Base-by-base conservation (phyloP, 2,113 vertebrate genomes). In the Oncorhynchus masou region DNA sequence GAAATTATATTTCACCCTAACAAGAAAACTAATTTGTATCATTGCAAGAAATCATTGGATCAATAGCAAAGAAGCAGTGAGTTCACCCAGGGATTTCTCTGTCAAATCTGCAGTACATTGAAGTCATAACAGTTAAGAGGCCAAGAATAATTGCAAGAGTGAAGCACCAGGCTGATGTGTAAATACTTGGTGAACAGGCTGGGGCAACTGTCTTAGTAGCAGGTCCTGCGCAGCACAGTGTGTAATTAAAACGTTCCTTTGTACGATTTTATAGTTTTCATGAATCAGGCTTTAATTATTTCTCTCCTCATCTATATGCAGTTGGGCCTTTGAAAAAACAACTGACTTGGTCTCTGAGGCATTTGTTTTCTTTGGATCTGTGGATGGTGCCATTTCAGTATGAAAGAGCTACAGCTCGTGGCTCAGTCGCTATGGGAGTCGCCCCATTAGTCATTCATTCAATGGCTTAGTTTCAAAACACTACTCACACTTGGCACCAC, bases 241-340 rank as follows among this genome's bases (percentile, higher is more conserved):
- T 71, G 16, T 81, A 79, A 81, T 83, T 81, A 81, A 83, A 86
- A 79, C 49, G 74, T 75, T 79, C 72, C 81, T 79, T 24, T 45
- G 76, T 68, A 73, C 19, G 76, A 62, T 78, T 45, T 45, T 11
- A 73, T 60, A 74, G 49, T 67, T 67, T 73, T 81, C 81, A 79
- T 75, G 74, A 81, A 74, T 70, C 57, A 71, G 68, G 59, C 68
- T 62, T 75, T 9, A 24, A 65, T 73, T 70, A 60, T 22, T 78
- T 68, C 39, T 45, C 39, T 9, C n/a, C 80, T 65, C 69, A 20
- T 62, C 39, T 59, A 45, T 60, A 67, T 79, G 77, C 62, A 54
- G 67, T 67, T 75, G 77, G 22, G 29, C 70, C 25, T 48, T 6
- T 48, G n/a, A 27, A 74, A 76, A 54, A 45, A 54, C 66, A 69